These are phyloP conservation scores for Neoniphon sammara DNA, from an alignment of 2,797 vertebrate genomes.

Conservation along the genomic window DNA sequence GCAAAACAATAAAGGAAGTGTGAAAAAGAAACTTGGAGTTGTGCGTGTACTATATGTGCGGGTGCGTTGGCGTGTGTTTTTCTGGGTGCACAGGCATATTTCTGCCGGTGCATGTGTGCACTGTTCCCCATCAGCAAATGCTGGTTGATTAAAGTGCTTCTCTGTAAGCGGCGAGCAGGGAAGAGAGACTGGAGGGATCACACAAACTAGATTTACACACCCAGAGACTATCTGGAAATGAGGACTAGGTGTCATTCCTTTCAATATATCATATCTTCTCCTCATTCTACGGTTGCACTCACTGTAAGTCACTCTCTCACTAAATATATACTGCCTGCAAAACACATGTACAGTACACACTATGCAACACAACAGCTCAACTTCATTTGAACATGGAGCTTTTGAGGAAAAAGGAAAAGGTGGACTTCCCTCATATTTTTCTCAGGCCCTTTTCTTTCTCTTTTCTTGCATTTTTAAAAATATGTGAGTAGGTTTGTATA, in stretches of 20 bases:
- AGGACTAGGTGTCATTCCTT: constrained; percentile 48
- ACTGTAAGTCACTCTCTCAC: constrained; percentile 22
- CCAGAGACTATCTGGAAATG: constrained; percentile 32
- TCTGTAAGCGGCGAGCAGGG: constrained; percentile 18
- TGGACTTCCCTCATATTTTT: too few species aligned
- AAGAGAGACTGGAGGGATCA: constrained; percentile 43
- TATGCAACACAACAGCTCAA: too few species aligned
- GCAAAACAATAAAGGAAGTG: constrained; percentile 30
- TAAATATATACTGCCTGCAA: constrained; percentile 48
- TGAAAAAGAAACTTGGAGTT: constrained; percentile 37
- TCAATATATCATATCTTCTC: constrained; percentile 38
- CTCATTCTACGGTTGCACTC: constrained; percentile 24
- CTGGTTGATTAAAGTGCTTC: constrained; percentile 72
- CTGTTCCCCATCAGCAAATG: constrained; percentile 27
- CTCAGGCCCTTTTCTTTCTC: too few species aligned
- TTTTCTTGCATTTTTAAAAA: too few species aligned
- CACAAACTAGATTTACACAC: constrained; percentile 64
- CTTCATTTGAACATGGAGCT: neutral
- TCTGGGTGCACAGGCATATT: neutral
- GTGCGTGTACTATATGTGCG: constrained; percentile 4
- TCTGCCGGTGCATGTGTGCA: constrained; percentile 27
- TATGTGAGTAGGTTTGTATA: too few species aligned
- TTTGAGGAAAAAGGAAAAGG: too few species aligned
- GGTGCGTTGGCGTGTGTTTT: neutral
- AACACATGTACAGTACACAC: constrained; percentile 36